These are phyloP conservation scores for Willisornis vidua DNA, from an alignment of 2,113 vertebrate genomes.

Conservation along the genomic window DNA sequence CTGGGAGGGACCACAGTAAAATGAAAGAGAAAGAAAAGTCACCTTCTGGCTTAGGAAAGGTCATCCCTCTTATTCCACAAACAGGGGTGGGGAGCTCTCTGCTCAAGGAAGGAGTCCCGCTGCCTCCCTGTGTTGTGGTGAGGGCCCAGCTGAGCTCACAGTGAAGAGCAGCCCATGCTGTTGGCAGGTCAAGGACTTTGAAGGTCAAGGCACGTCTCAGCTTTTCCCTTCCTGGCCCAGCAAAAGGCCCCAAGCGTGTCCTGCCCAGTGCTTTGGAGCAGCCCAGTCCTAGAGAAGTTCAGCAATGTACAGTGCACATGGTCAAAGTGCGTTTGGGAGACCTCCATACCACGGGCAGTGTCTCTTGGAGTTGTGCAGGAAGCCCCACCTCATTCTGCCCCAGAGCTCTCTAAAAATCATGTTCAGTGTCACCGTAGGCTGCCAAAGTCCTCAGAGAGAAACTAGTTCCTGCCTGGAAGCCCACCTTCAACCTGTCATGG, in stretches of 20 bases:
- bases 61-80: not conserved
- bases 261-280: not conserved
- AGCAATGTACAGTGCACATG: not conserved
- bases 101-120: not conserved
- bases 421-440: not conserved
- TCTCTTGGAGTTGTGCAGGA: not conserved
- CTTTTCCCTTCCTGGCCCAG: not conserved
- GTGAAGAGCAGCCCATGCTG: not conserved
- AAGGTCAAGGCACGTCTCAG: not conserved
- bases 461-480: not conserved
- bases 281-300: not conserved
- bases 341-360: accelerated
- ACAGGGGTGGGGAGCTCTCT: not conserved
- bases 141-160: not conserved
- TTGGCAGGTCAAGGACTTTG: not conserved
- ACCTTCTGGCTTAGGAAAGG: not conserved
- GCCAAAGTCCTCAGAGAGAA: not conserved
- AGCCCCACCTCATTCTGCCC: not conserved
- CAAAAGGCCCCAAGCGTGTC: not conserved
- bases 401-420: not conserved
- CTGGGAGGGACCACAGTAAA: not conserved
- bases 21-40: not conserved
- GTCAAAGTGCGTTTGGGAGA: not conserved
- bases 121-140: not conserved
- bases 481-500: not conserved